Percentiles rank a stretch among this genome's conserved stretches.
Evolutionary conservation across 92 coral and sea anemone genomes (phyloP).

Genomic region (Zoanthus sociatus): DNA sequence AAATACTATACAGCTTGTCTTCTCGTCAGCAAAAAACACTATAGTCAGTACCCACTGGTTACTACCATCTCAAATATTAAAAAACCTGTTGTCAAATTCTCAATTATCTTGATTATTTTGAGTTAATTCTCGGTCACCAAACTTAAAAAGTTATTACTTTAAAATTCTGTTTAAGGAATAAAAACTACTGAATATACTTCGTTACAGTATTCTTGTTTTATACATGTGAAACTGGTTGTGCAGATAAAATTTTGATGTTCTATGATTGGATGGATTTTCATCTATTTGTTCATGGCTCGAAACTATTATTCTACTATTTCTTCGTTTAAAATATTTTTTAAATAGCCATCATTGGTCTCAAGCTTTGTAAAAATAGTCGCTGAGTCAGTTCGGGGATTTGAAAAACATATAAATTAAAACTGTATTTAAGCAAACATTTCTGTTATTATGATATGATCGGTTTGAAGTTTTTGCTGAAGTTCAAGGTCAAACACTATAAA

Average conservation of each 20-base stretch:
- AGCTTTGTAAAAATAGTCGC: background rate
- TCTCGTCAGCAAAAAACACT: too few species aligned
- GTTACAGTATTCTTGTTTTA: background rate
- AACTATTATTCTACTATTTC: background rate
- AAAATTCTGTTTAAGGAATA: background rate
- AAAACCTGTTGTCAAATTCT: too few species aligned
- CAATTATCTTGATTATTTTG: too few species aligned
- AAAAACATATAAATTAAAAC: background rate
- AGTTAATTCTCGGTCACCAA: too few species aligned
- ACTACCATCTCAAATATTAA: too few species aligned
- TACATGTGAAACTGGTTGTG: background rate
- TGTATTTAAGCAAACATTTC: too few species aligned
- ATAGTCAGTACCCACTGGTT: too few species aligned
- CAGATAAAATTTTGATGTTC: background rate
- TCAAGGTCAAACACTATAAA: slow-evolving; percentile 23
- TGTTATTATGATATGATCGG: background rate
- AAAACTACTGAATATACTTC: too few species aligned
- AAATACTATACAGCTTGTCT: too few species aligned
- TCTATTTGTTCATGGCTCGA: background rate
- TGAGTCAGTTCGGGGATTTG: background rate
- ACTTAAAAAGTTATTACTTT: background rate
- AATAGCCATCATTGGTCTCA: too few species aligned
- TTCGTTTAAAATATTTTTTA: background rate
- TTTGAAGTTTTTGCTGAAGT: background rate
- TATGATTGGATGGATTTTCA: background rate